Evolutionary conservation across 2,888 invertebrate genomes (phyloP).

Genomic region (Diabrotica balteata): DNA sequence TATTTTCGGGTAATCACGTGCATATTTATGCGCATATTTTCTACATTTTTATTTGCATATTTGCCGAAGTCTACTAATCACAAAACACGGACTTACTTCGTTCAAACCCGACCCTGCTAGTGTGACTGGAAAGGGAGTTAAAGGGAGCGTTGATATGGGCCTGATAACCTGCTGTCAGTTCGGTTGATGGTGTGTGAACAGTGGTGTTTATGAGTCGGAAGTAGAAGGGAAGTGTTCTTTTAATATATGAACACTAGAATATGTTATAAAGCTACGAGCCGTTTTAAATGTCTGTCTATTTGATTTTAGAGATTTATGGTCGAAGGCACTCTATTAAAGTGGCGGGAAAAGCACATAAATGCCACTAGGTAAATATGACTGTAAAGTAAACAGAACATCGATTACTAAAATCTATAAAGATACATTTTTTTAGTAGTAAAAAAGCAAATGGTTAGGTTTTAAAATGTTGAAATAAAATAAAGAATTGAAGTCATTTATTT

Average conservation of each 20-base stretch:
- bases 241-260: constrained; percentile 2
- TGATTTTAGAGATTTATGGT: background rate
- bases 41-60: too few species aligned
- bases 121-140: background rate
- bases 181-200: constrained; percentile 44
- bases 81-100: too few species aligned
- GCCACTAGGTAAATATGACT: background rate
- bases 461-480: too few species aligned
- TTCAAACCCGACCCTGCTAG: background rate
- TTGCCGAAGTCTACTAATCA: too few species aligned
- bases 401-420: too few species aligned
- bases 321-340: background rate
- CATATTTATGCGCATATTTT: too few species aligned
- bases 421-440: too few species aligned
- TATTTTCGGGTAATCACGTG: too few species aligned
- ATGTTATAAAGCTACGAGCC: background rate
- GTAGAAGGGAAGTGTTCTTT: background rate
- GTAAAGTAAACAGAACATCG: too few species aligned
- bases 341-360: background rate
- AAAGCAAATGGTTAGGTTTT: too few species aligned
- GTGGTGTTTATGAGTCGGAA: constrained; percentile 21
- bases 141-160: constrained; percentile 15
- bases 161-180: constrained; percentile 46
- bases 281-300: constrained; percentile 2
- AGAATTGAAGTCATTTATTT: too few species aligned